Conservation (phyloP, 2,797 vertebrate species). For the Clarias laeviceps region DNA sequence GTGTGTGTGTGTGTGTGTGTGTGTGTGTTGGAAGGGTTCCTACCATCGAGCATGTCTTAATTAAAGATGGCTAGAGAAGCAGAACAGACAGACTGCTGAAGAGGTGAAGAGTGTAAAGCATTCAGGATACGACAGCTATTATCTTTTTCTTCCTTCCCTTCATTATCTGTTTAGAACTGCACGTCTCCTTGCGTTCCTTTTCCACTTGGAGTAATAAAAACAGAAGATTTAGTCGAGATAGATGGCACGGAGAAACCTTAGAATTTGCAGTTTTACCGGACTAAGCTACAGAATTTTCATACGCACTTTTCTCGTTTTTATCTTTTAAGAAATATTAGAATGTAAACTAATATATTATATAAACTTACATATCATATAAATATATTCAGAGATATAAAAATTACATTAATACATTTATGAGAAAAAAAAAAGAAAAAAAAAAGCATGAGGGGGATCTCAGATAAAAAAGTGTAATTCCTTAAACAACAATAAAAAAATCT, state of each 20-base stretch:
- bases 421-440: not conserved
- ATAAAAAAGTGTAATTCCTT: not conserved
- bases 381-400: not conserved
- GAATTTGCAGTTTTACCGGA: not conserved
- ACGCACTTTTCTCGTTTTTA: not conserved
- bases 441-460: not conserved
- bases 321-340: not conserved
- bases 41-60: slow-evolving; percentile 85
- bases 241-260: not conserved
- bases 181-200: not conserved
- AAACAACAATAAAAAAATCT: not conserved
- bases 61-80: slow-evolving; percentile 74
- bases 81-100: slow-evolving; percentile 13
- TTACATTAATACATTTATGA: not conserved
- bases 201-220: not conserved
- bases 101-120: slow-evolving; percentile 67
- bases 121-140: slow-evolving; percentile 5
- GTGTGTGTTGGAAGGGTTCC: slow-evolving; percentile 49
- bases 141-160: slow-evolving; percentile 31
- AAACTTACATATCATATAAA: not conserved
- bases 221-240: not conserved
- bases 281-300: not conserved
- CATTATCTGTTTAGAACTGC: slow-evolving; percentile 12
- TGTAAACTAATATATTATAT: not conserved
- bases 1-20: slow-evolving; percentile 50